Evolutionary conservation across 2,113 vertebrate species (phyloP).

Genomic region (Pluvialis apricaria): DNA sequence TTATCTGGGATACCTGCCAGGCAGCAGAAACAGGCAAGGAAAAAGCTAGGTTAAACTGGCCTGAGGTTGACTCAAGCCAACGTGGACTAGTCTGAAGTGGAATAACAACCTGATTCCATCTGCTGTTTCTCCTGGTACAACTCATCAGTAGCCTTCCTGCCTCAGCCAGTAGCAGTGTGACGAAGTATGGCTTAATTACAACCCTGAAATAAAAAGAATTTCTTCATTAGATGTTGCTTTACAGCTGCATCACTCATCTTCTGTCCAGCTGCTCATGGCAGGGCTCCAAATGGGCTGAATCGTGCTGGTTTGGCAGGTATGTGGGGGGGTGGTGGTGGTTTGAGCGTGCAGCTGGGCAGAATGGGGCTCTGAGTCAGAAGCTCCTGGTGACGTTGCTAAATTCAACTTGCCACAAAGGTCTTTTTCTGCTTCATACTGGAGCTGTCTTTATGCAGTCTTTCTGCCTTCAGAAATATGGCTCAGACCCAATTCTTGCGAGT

Average conservation of each 20-base stretch:
- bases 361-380: conserved; percentile 17
- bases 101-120: background rate
- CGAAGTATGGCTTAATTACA: conserved; percentile 12
- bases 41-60: background rate
- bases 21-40: background rate
- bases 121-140: background rate
- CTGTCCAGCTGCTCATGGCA: conserved; percentile 13
- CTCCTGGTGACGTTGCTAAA: background rate
- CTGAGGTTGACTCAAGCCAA: background rate
- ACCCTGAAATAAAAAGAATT: background rate
- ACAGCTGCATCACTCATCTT: background rate
- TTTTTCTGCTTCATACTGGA: conserved; percentile 6
- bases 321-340: background rate
- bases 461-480: conserved; percentile 4
- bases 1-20: background rate
- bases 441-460: conserved; percentile 2
- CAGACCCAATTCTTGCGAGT: background rate
- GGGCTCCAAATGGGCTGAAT: background rate
- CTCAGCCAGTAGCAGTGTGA: background rate
- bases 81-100: background rate
- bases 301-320: conserved; percentile 18
- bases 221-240: conserved; percentile 10
- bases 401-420: conserved; percentile 16
- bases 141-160: background rate
- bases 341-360: background rate